Evolutionary conservation across 2,797 vertebrate genomes (phyloP).

Genomic region (Gymnopithys bicolor): DNA sequence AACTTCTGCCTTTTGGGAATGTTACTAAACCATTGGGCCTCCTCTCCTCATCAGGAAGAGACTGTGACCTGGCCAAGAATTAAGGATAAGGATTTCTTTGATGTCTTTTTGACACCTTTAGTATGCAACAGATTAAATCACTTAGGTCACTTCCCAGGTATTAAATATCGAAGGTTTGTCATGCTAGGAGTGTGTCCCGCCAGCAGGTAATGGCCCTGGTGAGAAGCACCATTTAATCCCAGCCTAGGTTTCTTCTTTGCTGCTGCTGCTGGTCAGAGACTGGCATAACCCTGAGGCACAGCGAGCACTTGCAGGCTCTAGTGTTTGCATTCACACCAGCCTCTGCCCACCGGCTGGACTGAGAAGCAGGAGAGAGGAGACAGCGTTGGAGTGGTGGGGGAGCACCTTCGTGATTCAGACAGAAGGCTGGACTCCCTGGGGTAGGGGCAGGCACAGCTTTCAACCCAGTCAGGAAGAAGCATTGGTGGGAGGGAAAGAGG

Average conservation of each 20-base stretch:
- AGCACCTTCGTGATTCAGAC: neutral
- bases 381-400: neutral
- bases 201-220: neutral
- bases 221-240: neutral
- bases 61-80: conserved; percentile 28
- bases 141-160: conserved; percentile 30
- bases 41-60: neutral
- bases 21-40: neutral
- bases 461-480: conserved; percentile 55
- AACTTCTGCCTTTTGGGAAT: neutral
- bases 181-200: neutral
- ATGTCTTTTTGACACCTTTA: conserved; percentile 27
- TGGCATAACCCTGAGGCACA: neutral
- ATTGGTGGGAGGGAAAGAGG: conserved; percentile 45
- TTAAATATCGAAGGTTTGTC: conserved; percentile 34
- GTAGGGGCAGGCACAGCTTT: conserved; percentile 23
- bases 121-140: conserved; percentile 40
- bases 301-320: neutral
- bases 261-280: neutral
- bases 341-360: neutral
- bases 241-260: neutral
- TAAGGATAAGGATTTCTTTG: conserved; percentile 28
- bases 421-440: neutral
- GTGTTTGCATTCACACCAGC: neutral
- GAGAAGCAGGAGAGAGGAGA: neutral